phyloP scores from a whole-genome alignment of 2,797 vertebrate genomes.

The Acropternis orthonyx region DNA sequence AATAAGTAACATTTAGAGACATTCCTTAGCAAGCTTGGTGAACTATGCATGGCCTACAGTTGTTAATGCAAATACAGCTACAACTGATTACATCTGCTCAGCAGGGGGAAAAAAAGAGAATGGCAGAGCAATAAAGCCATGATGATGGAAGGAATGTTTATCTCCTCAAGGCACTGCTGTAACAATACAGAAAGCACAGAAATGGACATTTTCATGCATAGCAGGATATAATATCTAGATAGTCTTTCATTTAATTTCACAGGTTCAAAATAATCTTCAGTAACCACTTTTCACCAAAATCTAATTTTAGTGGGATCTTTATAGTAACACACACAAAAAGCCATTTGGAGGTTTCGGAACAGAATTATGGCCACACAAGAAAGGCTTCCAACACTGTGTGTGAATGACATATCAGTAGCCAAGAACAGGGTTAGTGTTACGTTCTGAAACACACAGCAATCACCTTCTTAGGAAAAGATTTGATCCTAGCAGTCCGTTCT shows the following conservation, averaged over 20 bases:
- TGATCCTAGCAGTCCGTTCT: slow-evolving; percentile 34
- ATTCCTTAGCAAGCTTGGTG: background rate
- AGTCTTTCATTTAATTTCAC: background rate
- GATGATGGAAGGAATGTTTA: background rate
- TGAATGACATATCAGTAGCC: slow-evolving; percentile 8
- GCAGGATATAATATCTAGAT: background rate
- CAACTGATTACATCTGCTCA: background rate
- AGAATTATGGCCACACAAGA: background rate
- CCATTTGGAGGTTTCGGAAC: background rate
- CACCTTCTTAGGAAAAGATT: slow-evolving; percentile 48
- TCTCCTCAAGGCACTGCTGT: background rate
- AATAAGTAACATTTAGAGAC: background rate
- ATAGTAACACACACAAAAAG: background rate
- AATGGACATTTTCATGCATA: background rate
- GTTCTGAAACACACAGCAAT: slow-evolving; percentile 24
- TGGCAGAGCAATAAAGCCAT: background rate
- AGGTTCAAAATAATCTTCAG: background rate
- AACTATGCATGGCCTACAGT: background rate
- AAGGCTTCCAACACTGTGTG: background rate
- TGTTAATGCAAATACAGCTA: background rate
- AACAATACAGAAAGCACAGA: background rate
- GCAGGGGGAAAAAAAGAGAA: too few species aligned
- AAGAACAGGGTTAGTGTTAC: background rate
- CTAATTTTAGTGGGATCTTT: background rate
- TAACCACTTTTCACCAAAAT: background rate